Percentiles rank a stretch among this genome's conserved stretches.
phyloP scores from a whole-genome alignment of 1,140 invertebrate species.

The Cylas formicarius region DNA sequence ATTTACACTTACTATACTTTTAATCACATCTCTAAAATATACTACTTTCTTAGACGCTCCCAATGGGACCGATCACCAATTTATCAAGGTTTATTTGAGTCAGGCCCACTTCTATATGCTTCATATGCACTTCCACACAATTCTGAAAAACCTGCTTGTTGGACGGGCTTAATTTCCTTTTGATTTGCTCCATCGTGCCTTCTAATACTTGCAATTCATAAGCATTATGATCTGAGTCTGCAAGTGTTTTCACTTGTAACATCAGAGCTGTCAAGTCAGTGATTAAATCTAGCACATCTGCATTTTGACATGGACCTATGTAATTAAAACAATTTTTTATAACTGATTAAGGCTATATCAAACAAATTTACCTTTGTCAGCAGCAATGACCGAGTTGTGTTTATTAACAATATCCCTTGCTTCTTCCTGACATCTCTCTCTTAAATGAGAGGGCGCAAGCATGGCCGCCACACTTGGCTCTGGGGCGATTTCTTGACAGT shows the following conservation, averaged over 20 bases:
- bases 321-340: too few relatives aligned
- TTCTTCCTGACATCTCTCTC: slow-evolving; percentile 80
- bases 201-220: slow-evolving; percentile 90
- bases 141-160: slow-evolving; percentile 84
- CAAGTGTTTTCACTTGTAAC: slow-evolving; percentile 87
- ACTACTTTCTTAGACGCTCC: too few relatives aligned
- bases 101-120: slow-evolving; percentile 81
- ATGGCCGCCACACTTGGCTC: slow-evolving; percentile 82
- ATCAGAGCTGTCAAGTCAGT: slow-evolving; percentile 84
- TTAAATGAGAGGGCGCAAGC: slow-evolving; percentile 77
- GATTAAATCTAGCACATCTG: slow-evolving; percentile 67
- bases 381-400: slow-evolving; percentile 56
- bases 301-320: slow-evolving; percentile 43
- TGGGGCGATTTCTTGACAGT: slow-evolving; percentile 80
- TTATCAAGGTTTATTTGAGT: slow-evolving; percentile 38
- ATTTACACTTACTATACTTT: too few relatives aligned
- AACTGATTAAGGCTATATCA: too few relatives aligned
- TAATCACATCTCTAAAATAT: too few relatives aligned
- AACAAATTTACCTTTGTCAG: slow-evolving; percentile 42
- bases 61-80: slow-evolving; percentile 19
- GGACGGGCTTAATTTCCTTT: slow-evolving; percentile 64
- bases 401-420: slow-evolving; percentile 73
- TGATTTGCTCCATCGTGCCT: slow-evolving; percentile 85
- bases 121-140: slow-evolving; percentile 85
- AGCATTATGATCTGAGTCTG: slow-evolving; percentile 81